Percentiles rank a stretch among this genome's conserved stretches.
Conservation (phyloP, 2,113 vertebrate species). For the Rhinopomastus cyanomelas region DNA sequence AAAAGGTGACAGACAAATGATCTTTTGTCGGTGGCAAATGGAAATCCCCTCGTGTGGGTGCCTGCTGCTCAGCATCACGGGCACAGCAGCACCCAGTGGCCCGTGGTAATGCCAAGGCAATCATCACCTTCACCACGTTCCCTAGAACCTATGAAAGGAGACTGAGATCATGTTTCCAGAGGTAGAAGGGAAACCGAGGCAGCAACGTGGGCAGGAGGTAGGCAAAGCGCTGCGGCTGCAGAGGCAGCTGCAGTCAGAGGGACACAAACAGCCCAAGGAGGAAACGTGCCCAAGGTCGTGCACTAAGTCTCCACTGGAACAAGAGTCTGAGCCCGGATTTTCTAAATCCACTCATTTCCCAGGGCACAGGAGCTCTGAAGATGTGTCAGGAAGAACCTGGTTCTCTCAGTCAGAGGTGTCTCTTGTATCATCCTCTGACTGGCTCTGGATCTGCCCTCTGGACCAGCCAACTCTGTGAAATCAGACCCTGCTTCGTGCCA, state of each 20-base stretch:
- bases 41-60: constrained; percentile 39
- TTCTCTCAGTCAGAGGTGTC: background rate
- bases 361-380: background rate
- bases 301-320: background rate
- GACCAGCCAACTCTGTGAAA: background rate
- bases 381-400: no score
- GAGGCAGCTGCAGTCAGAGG: background rate
- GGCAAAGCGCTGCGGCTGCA: background rate
- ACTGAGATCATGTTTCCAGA: background rate
- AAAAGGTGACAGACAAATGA: background rate
- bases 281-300: background rate
- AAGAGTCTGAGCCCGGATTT: background rate
- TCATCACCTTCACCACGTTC: background rate
- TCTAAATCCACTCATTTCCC: background rate
- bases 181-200: background rate
- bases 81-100: background rate
- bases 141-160: background rate
- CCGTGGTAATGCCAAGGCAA: background rate
- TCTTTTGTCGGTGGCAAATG: constrained; percentile 15
- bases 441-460: background rate
- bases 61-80: background rate
- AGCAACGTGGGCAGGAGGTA: background rate
- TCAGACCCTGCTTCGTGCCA: background rate
- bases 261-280: background rate
- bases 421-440: background rate